These are phyloP conservation scores for Muschampia plurimacula DNA, from an alignment of 2,888 invertebrate species.

Conservation along the genomic window DNA sequence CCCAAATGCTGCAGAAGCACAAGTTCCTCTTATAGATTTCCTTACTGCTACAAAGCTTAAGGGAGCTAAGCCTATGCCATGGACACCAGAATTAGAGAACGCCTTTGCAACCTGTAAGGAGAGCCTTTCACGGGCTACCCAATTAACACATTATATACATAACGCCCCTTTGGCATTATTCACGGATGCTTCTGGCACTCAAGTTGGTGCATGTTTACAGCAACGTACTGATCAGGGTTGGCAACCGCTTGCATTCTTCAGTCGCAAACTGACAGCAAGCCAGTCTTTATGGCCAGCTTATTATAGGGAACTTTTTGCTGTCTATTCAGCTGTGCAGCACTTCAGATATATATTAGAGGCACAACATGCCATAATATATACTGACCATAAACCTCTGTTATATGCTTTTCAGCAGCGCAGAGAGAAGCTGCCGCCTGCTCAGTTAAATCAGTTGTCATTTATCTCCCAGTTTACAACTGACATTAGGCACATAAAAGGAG, in stretches of 20 bases:
- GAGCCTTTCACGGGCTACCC: not conserved
- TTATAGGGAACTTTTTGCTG: not conserved
- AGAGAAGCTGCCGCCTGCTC: not conserved
- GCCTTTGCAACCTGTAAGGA: not conserved
- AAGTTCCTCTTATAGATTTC: not conserved
- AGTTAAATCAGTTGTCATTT: not conserved
- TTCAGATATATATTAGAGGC: slow-evolving; percentile 1
- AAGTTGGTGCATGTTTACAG: not conserved
- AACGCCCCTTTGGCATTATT: not conserved
- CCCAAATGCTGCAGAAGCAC: not conserved
- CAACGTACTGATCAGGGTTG: not conserved
- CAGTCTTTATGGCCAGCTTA: not conserved
- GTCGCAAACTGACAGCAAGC: not conserved
- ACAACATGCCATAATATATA: not conserved
- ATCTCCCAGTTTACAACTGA: not conserved
- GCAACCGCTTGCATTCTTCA: not conserved
- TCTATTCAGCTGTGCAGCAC: not conserved
- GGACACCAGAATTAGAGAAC: not conserved
- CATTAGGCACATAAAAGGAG: not conserved
- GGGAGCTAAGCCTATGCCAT: not conserved
- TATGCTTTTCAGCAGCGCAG: not conserved
- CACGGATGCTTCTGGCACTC: not conserved
- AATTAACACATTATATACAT: not conserved
- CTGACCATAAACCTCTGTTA: not conserved
- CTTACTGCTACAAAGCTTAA: not conserved